Base-by-base conservation (phyloP, 1,140 invertebrate genomes). In the Holcopasites calliopsidis region DNA sequence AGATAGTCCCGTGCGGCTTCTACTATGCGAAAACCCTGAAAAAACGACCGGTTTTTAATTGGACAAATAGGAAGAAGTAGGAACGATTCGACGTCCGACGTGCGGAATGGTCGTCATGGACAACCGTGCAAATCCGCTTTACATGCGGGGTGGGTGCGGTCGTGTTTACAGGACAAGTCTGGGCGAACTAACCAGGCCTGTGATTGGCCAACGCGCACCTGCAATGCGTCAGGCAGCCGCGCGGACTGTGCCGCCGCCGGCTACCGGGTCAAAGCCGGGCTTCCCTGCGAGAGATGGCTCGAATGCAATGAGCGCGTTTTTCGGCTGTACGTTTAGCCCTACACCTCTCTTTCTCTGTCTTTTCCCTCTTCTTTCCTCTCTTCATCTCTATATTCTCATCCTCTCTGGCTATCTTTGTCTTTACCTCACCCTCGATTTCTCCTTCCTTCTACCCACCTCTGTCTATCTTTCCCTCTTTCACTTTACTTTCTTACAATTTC, bases 161-260 rank as follows among this genome's bases (percentile, higher is more conserved):
- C 92, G 91, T 93, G 93, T 93, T 93, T 93, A 93, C 93, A 93
- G 92, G 92, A 93, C 92, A 87, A 88, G 88, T 90, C 88, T 88
- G 89, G 89, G 88, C 89, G 86, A 89, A 90, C 88, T 88, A 88
- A 90, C 85, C 88, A 84, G 85, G 71, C 88, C 90, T 88, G 87
- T 90, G 93, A 95, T 95, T 95, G 95, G 95, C 93, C 92, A 92
- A 88, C 92, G 93, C 93, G 93, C 94, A 95, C 95, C 95, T 95
- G 95, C 95, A 96, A 95, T 96, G 95, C 95, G 95, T 95, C 95
- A 95, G 93, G 91, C 91, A 89, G 85, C 86, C 89, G 91, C 86
- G 87, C 86, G 84, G 85, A 84, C 83, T 82, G 78, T 85, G 85
- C 85, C 80, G 85, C 79, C 84, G 80, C 83, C 84, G 80, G 77